Percentiles rank a stretch among this genome's conserved stretches.
Conservation (phyloP, 2,888 invertebrate species). For the Thyatira batis region DNA sequence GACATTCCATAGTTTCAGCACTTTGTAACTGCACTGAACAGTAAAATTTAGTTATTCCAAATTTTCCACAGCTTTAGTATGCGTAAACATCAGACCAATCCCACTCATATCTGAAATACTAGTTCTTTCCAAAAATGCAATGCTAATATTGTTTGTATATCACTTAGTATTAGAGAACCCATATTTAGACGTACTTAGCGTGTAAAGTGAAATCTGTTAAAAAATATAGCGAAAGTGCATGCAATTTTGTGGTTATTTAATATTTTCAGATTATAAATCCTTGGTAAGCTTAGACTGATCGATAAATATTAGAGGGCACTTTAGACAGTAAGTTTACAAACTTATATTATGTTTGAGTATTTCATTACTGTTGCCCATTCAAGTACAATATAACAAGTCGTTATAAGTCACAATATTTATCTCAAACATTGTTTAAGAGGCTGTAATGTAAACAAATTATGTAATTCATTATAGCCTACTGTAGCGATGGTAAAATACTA, state of each 20-base stretch:
- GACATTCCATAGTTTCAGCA: neutral
- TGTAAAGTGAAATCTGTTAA: neutral
- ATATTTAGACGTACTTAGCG: neutral
- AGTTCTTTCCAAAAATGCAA: neutral
- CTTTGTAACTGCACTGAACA: neutral
- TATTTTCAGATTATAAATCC: no score
- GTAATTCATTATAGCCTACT: neutral
- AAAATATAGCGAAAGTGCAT: neutral
- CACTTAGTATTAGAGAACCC: neutral
- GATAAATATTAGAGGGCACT: neutral
- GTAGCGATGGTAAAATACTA: neutral
- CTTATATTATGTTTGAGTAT: neutral
- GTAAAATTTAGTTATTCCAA: neutral
- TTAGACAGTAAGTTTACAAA: neutral
- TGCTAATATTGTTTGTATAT: neutral
- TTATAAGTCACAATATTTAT: slow-evolving; percentile 1
- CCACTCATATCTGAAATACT: no score
- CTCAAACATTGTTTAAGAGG: neutral
- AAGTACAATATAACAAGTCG: neutral
- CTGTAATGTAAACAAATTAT: neutral
- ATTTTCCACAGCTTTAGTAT: neutral
- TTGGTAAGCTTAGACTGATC: no score
- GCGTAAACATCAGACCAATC: no score
- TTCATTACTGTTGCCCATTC: neutral
- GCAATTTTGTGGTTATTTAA: no score